These are phyloP conservation scores for Pseudanteris insignis DNA, from an alignment of 2,888 invertebrate genomes.

Conservation along the genomic window DNA sequence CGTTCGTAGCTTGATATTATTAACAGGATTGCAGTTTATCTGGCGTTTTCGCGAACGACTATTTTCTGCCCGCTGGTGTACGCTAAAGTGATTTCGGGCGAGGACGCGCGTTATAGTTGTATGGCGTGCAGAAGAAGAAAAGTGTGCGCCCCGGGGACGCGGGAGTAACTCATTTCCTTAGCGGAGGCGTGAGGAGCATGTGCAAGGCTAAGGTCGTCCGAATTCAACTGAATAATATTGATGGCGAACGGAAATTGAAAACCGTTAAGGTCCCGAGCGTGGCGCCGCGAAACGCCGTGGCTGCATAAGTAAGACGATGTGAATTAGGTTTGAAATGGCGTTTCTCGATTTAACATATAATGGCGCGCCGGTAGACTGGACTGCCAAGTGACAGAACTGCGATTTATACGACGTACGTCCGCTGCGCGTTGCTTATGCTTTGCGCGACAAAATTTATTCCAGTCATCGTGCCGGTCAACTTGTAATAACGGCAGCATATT, in stretches of 20 bases:
- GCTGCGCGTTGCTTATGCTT: too few relatives aligned
- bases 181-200: conserved; percentile 64
- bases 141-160: conserved; percentile 19
- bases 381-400: too few relatives aligned
- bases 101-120: conserved; percentile 33
- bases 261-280: conserved; percentile 63
- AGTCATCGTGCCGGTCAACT: neutral
- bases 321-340: conserved; percentile 61
- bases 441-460: too few relatives aligned
- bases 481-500: too few relatives aligned
- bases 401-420: too few relatives aligned
- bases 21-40: too few relatives aligned
- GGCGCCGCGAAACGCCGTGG: conserved; percentile 58
- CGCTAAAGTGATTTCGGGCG: too few relatives aligned
- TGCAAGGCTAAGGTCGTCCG: conserved; percentile 57
- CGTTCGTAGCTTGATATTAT: conserved; percentile 45
- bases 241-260: conserved; percentile 67
- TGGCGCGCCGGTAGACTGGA: neutral
- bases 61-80: conserved; percentile 4
- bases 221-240: conserved; percentile 67
- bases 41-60: conserved; percentile 25
- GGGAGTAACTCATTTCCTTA: conserved; percentile 66
- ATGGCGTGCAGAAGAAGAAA: conserved; percentile 45
- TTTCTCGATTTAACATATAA: conserved; percentile 48
- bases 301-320: conserved; percentile 64